Base-by-base conservation (phyloP, 2,113 vertebrate genomes). In the Corydoras maculifer region DNA sequence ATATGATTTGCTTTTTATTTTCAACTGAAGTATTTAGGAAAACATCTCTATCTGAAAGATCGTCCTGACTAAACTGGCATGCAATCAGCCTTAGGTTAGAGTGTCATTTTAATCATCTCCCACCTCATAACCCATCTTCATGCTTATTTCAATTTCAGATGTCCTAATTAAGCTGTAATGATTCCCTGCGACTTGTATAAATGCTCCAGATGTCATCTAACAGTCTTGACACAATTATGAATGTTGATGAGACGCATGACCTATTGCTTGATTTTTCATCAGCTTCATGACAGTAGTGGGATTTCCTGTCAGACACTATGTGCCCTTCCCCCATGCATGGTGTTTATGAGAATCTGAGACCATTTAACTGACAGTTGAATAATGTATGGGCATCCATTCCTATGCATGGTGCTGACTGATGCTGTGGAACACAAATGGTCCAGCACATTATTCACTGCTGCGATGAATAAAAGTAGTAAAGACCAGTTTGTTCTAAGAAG, bases 281-380 rank as follows among this genome's bases (percentile, higher is more conserved):
- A 68, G 61, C 73, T 58, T 71, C 12, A 51, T 48, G 65, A 69
- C 70, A 77, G 58, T 35, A 62, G 31, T 68, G 75, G 70, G 75
- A 77, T 77, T 77, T 69, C 68, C 62, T 77, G 31, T 77, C 70
- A 55, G 71, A 57, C 65, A 68, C 58, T 58, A 66, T 73, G 66
- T 75, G 73, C 55, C 68, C 58, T 77, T 75, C 62, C 76, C 62
- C 61, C 57, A 73, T 78, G 59, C 66, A 63, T 58, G 57, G 62
- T 58, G 64, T 64, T 48, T 71, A 72, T 75, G 60, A 48, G 60
- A 73, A 73, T 75, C 69, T 79, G 62, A 74, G 71, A 70, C 57
- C 76, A 75, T 61, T 29, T 74, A 61, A n/a, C 48, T 65, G 54
- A 58, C 75, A 59, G 68, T 70, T 78, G 65, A 84, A 85, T 84